A percentile compares a stretch with the other conserved stretches of the same genome.
Conservation (phyloP, 1,140 invertebrate species). For the Drosophila nigrodunni region DNA sequence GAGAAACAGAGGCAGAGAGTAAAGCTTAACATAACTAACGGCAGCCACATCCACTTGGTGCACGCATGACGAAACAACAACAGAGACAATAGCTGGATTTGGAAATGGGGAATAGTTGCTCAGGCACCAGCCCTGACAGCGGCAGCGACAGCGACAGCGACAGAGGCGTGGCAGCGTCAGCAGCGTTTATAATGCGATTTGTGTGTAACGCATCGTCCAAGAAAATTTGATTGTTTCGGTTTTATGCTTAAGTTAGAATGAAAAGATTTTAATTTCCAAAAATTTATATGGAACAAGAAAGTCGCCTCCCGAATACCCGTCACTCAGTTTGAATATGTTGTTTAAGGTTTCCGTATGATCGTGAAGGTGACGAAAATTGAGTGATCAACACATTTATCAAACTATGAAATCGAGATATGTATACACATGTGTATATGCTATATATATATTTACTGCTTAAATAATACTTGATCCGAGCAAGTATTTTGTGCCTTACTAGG, state of each 20-base stretch:
- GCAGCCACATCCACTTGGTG: conserved; percentile 59
- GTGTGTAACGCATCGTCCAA: conserved; percentile 11
- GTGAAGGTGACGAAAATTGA: too few relatives aligned
- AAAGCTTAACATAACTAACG: conserved; percentile 23
- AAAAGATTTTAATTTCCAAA: not conserved
- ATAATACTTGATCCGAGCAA: too few relatives aligned
- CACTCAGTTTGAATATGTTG: too few relatives aligned
- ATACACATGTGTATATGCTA: too few relatives aligned
- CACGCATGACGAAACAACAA: conserved; percentile 63
- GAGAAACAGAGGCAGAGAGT: conserved; percentile 20
- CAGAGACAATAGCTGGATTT: conserved; percentile 17
- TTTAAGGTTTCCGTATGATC: too few relatives aligned
- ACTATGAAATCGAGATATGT: too few relatives aligned
- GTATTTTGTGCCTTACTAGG: too few relatives aligned
- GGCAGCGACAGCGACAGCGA: not conserved
- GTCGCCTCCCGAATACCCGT: too few relatives aligned
- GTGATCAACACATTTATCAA: too few relatives aligned
- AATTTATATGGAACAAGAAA: not conserved
- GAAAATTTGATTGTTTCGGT: not conserved
- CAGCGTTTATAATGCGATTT: conserved; percentile 32
- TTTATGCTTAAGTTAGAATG: not conserved
- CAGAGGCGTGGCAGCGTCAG: not conserved
- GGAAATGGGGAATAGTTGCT: conserved; percentile 22
- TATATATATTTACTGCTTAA: too few relatives aligned
- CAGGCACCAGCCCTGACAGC: conserved; percentile 3